Base-by-base conservation (phyloP, 2,113 vertebrate genomes). In the Xiphorhynchus elegans region DNA sequence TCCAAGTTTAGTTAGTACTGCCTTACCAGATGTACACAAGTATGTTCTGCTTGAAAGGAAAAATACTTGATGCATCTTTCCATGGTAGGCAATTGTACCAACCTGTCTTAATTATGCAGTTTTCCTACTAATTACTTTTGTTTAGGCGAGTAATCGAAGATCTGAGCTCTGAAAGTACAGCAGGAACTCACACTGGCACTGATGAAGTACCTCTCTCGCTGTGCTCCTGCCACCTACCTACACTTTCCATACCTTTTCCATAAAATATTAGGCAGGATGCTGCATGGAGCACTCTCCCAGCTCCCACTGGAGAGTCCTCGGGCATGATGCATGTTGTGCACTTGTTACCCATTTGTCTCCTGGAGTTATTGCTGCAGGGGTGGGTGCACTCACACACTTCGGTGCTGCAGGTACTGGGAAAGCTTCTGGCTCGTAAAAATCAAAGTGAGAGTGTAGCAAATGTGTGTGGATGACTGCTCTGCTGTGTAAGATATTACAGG, bases 381-480 rank as follows among this genome's bases (percentile, higher is more conserved):
- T 23, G 35, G 0, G 0, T 46, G 58, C 63, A 78, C 63, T 53
- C 56, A 29, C 37, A 3, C 6, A 1, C 76, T 79, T 82, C 37
- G 50, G 50, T 81, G 13, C 47, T 62, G 86, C 60, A 64, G 44
- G 21, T 64, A 28, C 63, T 60, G 44, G 50, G 44, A 40, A 84
- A 63, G 46, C 16, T 37, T 26, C 47, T 46, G 33, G 37, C 29
- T 89, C 14, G 9, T 47, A 80, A 66, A 93, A 73, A 73, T 55
- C 5, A 0, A 69, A 50, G 35, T 42, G 29, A 2, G 89, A 68
- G 46, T 26, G 24, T 47, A 39, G 46, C 5, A 0, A 68, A 42
- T 68, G 53, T 53, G 16, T n/a, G 1, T 5, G 3, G 39, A 16
- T 58, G 25, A n/a, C 58, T 55, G 0, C 20, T 39, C 28, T 55